Evolutionary conservation across 2,113 vertebrate genomes (phyloP), one percentile per base, ranked within the genome.

Genomic region (Peromyscus californicus): DNA sequence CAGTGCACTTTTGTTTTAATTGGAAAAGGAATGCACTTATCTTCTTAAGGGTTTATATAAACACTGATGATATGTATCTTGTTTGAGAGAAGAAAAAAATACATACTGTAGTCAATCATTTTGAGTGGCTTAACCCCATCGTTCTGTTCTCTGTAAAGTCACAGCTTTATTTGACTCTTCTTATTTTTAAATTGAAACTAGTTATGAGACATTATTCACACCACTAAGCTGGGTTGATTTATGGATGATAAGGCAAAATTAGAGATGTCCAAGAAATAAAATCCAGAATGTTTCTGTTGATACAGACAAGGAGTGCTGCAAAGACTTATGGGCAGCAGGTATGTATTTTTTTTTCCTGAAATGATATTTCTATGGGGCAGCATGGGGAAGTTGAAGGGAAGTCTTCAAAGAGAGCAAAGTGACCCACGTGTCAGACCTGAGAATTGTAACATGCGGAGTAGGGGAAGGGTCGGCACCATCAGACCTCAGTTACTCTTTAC

Each of bases 31-130:
- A 89, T 63, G 22, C 59, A 61, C 80, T 96, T 67, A 61, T 87
- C 78, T 61, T 87, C 59, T 91, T 85, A 83, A 93, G 93, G 48
- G 91, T 97, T 95, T 94, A 91, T 54, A 90, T 94, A 78, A 95
- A 94, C 61, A 45, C 11, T 3, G 82, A 97, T 80, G 83, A 39
- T 90, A 79, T 61, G 24, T 29, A 95, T 33, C 39, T 78, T 21
- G 24, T 70, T 90, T 86, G 70, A 94, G 80, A 94, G 93, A 95
- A 92, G 54, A 42, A 42, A 65, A 59, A 92, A 83, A 74, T n/a
- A 95, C 42, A 45, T 57, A 42, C n/a, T 42, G 21, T 76, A 63
- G 67, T 95, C 96, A 79, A 33, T 95, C 45, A 87, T 80, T 80
- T 93, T 54, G 74, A 95, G 63, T 90, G 83, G 48, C 75, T 89